Percentiles rank a stretch among this genome's conserved stretches.
Conservation (phyloP, 1,140 invertebrate genomes). For the Drosophila takahashii region DNA sequence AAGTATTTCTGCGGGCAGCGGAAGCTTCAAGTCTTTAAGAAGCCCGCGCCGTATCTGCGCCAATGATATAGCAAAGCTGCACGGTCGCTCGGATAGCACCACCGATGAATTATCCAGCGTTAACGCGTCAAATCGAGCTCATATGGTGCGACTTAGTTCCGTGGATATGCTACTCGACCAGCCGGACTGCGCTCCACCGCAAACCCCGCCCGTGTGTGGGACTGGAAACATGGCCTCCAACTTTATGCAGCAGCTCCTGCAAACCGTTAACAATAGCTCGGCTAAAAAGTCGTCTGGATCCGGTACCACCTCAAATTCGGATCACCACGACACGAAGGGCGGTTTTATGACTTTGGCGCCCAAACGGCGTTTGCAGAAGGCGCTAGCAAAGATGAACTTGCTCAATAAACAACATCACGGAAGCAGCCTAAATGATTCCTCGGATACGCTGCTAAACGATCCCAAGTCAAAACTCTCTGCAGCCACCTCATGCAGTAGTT, state of each 20-base stretch:
- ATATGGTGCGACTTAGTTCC: slow-evolving; percentile 75
- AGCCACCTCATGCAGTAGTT: slow-evolving; percentile 55
- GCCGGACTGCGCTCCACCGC: slow-evolving; percentile 71
- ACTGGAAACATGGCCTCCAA: slow-evolving; percentile 70
- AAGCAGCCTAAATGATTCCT: slow-evolving; percentile 65
- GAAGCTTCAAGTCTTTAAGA: slow-evolving; percentile 61
- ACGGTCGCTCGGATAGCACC: slow-evolving; percentile 74
- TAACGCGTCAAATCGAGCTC: slow-evolving; percentile 53
- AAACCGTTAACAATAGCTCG: slow-evolving; percentile 75
- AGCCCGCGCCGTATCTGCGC: slow-evolving; percentile 81
- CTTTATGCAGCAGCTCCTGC: slow-evolving; percentile 77
- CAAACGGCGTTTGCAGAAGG: slow-evolving; percentile 93
- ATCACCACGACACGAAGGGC: slow-evolving; percentile 87
- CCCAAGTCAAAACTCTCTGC: slow-evolving; percentile 59
- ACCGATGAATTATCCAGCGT: slow-evolving; percentile 54
- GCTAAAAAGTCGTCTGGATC: slow-evolving; percentile 87
- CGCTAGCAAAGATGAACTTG: slow-evolving; percentile 96
- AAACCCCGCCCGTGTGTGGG: slow-evolving; percentile 57
- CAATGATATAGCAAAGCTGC: slow-evolving; percentile 82
- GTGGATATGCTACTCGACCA: slow-evolving; percentile 81
- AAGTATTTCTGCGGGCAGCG: slow-evolving; percentile 36
- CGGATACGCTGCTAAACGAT: slow-evolving; percentile 66
- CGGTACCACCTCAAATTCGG: slow-evolving; percentile 69
- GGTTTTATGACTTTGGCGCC: slow-evolving; percentile 95
- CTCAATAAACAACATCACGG: slow-evolving; percentile 89